Percentiles rank a stretch among this genome's conserved stretches.
Conservation (phyloP, 2,113 vertebrate species). For the Rhinichthys klamathensis region DNA sequence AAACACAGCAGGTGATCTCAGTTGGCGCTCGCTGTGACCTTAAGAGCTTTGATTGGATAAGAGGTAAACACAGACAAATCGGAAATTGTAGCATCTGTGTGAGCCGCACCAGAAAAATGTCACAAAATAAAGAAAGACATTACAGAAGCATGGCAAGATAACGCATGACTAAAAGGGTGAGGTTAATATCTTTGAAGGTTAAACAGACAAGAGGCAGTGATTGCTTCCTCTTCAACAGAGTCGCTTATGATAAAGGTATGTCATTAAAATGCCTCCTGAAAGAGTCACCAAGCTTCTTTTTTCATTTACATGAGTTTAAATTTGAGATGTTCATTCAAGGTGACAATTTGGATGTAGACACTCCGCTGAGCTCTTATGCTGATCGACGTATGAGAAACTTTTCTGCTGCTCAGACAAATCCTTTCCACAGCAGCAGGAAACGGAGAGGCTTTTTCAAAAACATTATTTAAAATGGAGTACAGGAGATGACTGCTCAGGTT, state of each 20-base stretch:
- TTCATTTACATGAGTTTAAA: slow-evolving; percentile 4
- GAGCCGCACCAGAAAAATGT: not conserved
- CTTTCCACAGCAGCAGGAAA: slow-evolving; percentile 42
- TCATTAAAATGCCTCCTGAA: not conserved
- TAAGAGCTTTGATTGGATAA: slow-evolving; percentile 23
- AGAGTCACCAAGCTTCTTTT: not conserved
- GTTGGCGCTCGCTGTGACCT: not conserved
- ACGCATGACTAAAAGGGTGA: slow-evolving; percentile 8
- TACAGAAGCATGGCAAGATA: slow-evolving; percentile 2
- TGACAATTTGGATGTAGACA: slow-evolving; percentile 38
- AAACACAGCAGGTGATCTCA: slow-evolving; percentile 17
- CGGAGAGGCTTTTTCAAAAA: slow-evolving; percentile 46
- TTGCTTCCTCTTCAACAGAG: slow-evolving; percentile 5
- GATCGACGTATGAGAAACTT: slow-evolving; percentile 54
- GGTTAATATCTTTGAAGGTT: slow-evolving; percentile 19
- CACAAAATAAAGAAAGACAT: not conserved
- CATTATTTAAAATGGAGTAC: slow-evolving; percentile 46
- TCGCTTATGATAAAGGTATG: slow-evolving; percentile 10
- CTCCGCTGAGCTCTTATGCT: slow-evolving; percentile 21
- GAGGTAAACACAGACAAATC: slow-evolving; percentile 20
- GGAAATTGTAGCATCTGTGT: not conserved
- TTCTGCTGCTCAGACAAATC: slow-evolving; percentile 47
- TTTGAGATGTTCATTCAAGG: slow-evolving; percentile 29
- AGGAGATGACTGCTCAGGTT: slow-evolving; percentile 40
- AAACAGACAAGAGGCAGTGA: not conserved